Evolutionary conservation across 2,113 vertebrate species (phyloP), one percentile per base, ranked within the genome.

Genomic region (Puntigrus tetrazona): DNA sequence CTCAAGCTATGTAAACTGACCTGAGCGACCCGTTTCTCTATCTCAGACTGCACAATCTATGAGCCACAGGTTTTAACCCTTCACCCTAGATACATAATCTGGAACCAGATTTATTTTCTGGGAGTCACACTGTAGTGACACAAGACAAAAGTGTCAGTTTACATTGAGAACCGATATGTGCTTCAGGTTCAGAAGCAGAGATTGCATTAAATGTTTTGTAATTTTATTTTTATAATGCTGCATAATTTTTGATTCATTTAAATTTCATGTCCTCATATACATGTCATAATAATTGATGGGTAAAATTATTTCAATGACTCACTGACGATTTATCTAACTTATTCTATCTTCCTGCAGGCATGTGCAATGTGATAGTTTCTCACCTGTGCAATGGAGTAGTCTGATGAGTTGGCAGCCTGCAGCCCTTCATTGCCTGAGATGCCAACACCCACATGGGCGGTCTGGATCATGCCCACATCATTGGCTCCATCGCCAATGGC

Each of bases 371-470:
- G 8, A 69, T 70, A 22, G 10, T 78, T n/a, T 55, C 73, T 87
- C 87, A 98, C 98, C 96, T 99, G 98, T 59, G 97, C 98, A 86
- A 99, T 99, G n/a, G 98, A 99, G 91, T 99, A 99, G 88, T 99
- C 98, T 0, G 98, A 99, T 79, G 98, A 99, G 92, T 99, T 99
- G 31, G 98, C 97, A 2, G 98, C 98, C 90, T 99, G 98, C 8
- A 99, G 94, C 36, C 98, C 98, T 91, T 99, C 98, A 18, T 99
- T 99, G 73, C 98, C 98, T 16, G 97, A 98, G 88, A 99, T 99
- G 31, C 98, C 98, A 47, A 99, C 96, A 3, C 98, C 98, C 0
- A 99, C 98, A 0, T 99, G 98, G 8, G 98, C 98, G 0, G 96
- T 98, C 89, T 99, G 98, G 88, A 99, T 99, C 98, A 99, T 99